Conservation (phyloP, 1,140 invertebrate species). For the Capitella teleta region DNA sequence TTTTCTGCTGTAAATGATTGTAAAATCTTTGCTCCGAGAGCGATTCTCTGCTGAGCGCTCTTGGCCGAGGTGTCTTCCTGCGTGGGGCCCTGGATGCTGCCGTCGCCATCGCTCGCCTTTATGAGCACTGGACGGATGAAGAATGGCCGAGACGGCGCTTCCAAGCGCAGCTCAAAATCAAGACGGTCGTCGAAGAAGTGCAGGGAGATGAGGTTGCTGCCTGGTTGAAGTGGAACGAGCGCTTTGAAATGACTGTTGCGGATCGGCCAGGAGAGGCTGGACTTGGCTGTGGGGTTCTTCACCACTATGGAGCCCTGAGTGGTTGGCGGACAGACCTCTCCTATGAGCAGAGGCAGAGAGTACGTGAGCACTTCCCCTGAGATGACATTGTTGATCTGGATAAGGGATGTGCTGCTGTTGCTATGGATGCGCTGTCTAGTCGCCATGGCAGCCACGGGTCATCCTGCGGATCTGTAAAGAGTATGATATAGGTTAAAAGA, state of each 20-base stretch:
- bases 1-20: conserved; percentile 81
- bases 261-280: conserved; percentile 26
- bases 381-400: conserved; percentile 25
- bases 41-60: conserved; percentile 63
- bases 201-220: conserved; percentile 28
- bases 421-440: no score
- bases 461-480: no score
- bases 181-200: conserved; percentile 20
- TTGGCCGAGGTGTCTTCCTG: conserved; percentile 57
- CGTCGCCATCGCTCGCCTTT: conserved; percentile 50
- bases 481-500: no score
- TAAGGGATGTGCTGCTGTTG: no score
- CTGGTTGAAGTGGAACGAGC: conserved; percentile 24
- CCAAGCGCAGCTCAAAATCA: conserved; percentile 21
- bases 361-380: conserved; percentile 25
- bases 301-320: not conserved
- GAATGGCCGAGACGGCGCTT: conserved; percentile 19
- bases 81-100: conserved; percentile 65
- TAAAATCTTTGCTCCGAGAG: conserved; percentile 63
- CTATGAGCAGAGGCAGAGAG: conserved; percentile 28
- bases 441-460: no score
- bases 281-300: not conserved
- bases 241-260: conserved; percentile 33
- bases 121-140: conserved; percentile 45
- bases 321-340: conserved; percentile 19